Evolutionary conservation across 2,797 vertebrate genomes (phyloP).

Genomic region (Alectoris magna): DNA sequence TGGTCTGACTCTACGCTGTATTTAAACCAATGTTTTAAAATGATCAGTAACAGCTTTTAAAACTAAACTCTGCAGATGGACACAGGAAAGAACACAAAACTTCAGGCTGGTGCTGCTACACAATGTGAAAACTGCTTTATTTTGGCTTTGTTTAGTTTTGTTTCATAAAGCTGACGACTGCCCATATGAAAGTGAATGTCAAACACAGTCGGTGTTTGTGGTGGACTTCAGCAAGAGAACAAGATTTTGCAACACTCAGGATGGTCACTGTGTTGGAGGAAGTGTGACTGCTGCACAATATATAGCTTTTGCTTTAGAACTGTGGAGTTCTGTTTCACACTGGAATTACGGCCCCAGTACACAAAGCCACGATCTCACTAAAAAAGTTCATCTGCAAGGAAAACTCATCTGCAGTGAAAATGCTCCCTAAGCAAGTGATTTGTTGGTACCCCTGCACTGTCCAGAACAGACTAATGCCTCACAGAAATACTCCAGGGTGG

Average conservation of each 20-base stretch:
- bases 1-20: not conserved
- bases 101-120: not conserved
- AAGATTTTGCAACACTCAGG: not conserved
- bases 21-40: not conserved
- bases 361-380: not conserved
- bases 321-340: not conserved
- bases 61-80: not conserved
- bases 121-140: not conserved
- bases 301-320: not conserved
- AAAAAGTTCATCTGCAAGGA: not conserved
- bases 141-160: not conserved
- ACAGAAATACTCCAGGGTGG: not conserved
- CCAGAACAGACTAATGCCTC: not conserved
- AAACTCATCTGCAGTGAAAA: not conserved
- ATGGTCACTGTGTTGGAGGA: not conserved
- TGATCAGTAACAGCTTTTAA: not conserved
- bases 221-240: constrained; percentile 13
- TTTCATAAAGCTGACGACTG: not conserved
- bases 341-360: not conserved
- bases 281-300: not conserved
- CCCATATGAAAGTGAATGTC: not conserved
- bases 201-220: not conserved
- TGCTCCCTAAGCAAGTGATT: not conserved
- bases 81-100: not conserved
- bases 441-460: not conserved